Evolutionary conservation across 2,797 vertebrate genomes (phyloP).

Genomic region (Urocyon cinereoargenteus): DNA sequence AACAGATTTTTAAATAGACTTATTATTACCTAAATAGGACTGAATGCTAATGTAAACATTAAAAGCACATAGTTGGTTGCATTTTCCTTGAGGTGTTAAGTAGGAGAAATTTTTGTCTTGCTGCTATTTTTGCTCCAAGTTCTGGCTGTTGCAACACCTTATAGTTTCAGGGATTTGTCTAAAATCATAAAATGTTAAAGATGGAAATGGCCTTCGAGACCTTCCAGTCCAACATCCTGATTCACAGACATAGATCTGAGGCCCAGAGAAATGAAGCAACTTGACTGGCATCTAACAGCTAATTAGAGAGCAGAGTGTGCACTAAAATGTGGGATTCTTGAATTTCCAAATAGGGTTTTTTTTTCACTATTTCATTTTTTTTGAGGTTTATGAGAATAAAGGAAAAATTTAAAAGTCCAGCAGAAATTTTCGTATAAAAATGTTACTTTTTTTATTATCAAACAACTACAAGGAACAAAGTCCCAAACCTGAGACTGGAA

Average conservation of each 20-base stretch:
- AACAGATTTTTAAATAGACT: conserved; percentile 78
- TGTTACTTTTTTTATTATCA: not conserved
- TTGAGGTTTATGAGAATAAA: conserved; percentile 19
- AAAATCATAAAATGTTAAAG: conserved; percentile 67
- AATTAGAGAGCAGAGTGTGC: not conserved
- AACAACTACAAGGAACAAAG: conserved; percentile 19
- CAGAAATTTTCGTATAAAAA: not conserved
- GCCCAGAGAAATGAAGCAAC: conserved; percentile 7
- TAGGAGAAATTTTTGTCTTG: conserved; percentile 77
- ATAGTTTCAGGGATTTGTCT: conserved; percentile 61
- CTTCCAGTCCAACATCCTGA: not conserved
- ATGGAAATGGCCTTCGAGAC: conserved; percentile 37
- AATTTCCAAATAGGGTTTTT: conserved; percentile 22
- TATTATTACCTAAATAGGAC: conserved; percentile 79
- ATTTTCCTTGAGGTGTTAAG: conserved; percentile 77
- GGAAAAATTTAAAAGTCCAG: not conserved
- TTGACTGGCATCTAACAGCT: not conserved
- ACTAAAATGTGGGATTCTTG: not conserved
- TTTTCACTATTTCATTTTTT: not conserved
- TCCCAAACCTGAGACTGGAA: not conserved
- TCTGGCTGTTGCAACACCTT: conserved; percentile 61
- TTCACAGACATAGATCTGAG: not conserved
- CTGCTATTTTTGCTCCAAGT: conserved; percentile 71
- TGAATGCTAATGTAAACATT: conserved; percentile 78
- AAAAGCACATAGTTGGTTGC: conserved; percentile 62